phyloP scores from a whole-genome alignment of 2,888 invertebrate species.

The Hydropsyche betteni region DNA sequence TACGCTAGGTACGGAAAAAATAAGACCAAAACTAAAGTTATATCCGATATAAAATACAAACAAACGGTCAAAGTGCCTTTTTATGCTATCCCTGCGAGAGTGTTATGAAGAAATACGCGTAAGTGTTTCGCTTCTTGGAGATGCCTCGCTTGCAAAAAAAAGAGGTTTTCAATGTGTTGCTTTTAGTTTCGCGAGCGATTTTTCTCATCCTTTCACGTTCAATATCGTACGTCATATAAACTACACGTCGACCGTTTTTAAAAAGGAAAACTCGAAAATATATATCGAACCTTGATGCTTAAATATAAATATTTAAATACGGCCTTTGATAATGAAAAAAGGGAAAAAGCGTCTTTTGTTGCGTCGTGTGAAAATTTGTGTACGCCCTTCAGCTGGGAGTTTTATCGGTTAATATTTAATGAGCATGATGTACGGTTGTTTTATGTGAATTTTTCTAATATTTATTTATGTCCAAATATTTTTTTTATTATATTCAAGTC shows the following conservation, averaged over 20 bases:
- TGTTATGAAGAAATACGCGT: slow-evolving; percentile 39
- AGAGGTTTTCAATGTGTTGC: slow-evolving; percentile 11
- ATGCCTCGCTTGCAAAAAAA: not conserved
- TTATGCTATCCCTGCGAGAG: slow-evolving; percentile 30
- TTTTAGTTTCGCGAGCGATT: slow-evolving; percentile 30
- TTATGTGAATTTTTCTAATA: too few species aligned
- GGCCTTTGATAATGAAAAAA: not conserved
- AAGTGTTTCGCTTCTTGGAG: slow-evolving; percentile 32
- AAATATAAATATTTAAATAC: not conserved
- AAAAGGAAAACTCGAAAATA: not conserved
- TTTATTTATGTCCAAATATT: too few species aligned
- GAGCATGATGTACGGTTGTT: too few species aligned
- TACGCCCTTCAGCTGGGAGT: too few species aligned
- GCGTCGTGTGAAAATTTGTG: too few species aligned
- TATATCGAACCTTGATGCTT: not conserved
- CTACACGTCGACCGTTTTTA: not conserved
- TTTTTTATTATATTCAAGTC: too few species aligned
- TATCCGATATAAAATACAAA: slow-evolving; percentile 39
- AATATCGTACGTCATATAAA: slow-evolving; percentile 13
- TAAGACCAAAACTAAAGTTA: slow-evolving; percentile 30
- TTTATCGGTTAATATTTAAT: too few species aligned
- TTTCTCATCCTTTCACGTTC: slow-evolving; percentile 2
- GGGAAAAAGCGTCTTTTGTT: too few species aligned
- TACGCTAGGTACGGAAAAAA: slow-evolving; percentile 1
- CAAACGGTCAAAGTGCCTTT: slow-evolving; percentile 35